phyloP scores from a whole-genome alignment of 1,140 invertebrate genomes.

The Heliconius hewitsoni region DNA sequence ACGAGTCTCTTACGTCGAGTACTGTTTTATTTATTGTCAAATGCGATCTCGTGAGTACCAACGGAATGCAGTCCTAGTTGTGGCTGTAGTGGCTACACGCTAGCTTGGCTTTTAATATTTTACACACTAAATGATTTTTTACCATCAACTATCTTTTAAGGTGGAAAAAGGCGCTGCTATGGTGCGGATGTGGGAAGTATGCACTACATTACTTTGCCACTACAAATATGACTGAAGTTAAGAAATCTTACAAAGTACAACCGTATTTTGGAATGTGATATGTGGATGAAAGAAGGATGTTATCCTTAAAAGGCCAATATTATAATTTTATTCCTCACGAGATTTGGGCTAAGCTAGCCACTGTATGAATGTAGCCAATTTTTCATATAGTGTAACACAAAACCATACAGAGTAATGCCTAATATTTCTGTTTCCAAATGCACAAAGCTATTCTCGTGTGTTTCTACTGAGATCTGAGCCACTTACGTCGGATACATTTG shows the following conservation, averaged over 20 bases:
- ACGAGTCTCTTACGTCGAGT: background rate
- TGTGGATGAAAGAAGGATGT: too few species aligned
- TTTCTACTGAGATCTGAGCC: background rate
- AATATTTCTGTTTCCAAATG: background rate
- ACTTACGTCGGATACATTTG: background rate
- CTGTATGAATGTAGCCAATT: background rate
- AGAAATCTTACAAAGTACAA: too few species aligned
- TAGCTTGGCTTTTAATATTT: conserved; percentile 15
- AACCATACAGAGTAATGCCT: background rate
- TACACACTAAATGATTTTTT: conserved; percentile 6
- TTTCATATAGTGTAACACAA: too few species aligned
- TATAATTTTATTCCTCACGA: background rate
- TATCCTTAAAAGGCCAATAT: too few species aligned
- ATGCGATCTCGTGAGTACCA: background rate
- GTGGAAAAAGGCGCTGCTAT: too few species aligned
- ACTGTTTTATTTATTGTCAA: background rate
- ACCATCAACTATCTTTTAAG: background rate
- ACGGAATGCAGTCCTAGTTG: background rate
- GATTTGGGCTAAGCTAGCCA: background rate
- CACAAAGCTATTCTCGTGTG: background rate
- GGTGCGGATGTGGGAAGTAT: too few species aligned
- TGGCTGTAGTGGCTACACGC: background rate
- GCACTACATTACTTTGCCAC: too few species aligned
- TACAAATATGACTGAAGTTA: too few species aligned
- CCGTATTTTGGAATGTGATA: too few species aligned